A percentile compares a stretch with the other conserved stretches of the same genome.
These are phyloP conservation scores for Synaphobranchus kaupii DNA, from an alignment of 2,797 vertebrate species.

Conservation along the genomic window DNA sequence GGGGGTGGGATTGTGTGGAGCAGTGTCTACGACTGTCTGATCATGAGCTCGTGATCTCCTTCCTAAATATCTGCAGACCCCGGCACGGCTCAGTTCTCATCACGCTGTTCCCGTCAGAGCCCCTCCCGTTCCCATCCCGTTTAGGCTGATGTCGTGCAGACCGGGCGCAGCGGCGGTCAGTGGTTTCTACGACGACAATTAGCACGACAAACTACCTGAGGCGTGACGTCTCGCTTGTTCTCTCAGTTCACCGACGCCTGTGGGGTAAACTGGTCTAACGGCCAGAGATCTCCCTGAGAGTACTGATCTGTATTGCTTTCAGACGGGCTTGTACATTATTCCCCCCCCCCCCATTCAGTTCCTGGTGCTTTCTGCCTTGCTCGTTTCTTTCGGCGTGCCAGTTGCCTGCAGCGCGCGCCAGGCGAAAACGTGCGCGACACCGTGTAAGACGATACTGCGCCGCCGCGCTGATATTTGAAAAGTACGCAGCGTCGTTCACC, in stretches of 20 bases:
- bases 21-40: too few species aligned
- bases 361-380: background rate
- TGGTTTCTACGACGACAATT: background rate
- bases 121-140: background rate
- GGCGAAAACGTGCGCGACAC: slow-evolving; percentile 36
- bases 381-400: background rate
- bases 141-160: background rate
- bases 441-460: slow-evolving; percentile 64
- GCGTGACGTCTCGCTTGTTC: background rate
- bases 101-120: too few species aligned
- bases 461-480: slow-evolving; percentile 49
- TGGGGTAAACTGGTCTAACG: background rate
- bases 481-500: slow-evolving; percentile 64
- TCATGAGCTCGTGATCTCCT: background rate
- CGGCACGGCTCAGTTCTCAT: background rate
- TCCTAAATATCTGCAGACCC: background rate
- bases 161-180: too few species aligned
- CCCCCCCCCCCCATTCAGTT: too few species aligned
- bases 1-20: too few species aligned
- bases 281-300: background rate
- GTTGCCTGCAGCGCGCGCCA: background rate
- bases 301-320: background rate
- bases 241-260: background rate
- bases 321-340: too few species aligned
- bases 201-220: background rate